Base-by-base conservation (phyloP, 2,888 invertebrate genomes). In the Latrodectus elegans region DNA sequence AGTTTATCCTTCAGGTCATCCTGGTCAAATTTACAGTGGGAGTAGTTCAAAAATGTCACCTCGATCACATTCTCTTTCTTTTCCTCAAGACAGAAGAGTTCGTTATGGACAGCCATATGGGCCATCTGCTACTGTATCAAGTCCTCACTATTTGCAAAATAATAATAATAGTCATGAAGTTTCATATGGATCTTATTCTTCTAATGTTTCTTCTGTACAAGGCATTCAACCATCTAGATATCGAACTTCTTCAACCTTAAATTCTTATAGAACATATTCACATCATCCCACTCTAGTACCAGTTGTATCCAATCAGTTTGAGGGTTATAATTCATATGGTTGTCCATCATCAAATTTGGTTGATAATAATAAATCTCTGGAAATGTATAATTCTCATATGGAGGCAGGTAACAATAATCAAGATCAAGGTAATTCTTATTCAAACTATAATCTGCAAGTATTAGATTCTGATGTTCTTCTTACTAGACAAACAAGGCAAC, bases 351-450 rank as follows among this genome's bases (percentile, higher is more conserved):
- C 55, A n/a, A 70, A 80, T 49, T 12, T 82, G 11, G 77, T 68
- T 22, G 82, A 88, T 74, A 77, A 83, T 17, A 88, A 78, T 64
- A 78, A 73, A 26, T 49, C 87, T 11, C 64, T 78, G 12, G 78
- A 88, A 14, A 68, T 88, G 64, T 88, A 77, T 52, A 88, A 83
- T 64, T 65, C 78, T 22, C 74, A 74, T 60, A 64, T 88, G 22
- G 87, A 88, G 55, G 70, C 78, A 15, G 77, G 81, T 26, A 67
- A 17, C 9, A 67, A 82, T 73, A 70, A 74, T 71, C 79, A 68
- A 22, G 75, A 80, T 26, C 15, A 53, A 14, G 14, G 26, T 10
- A 75, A 38, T 22, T 65, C 81, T 17, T 75, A 76, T n/a, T n/a
- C 73, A 9, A 76, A 72, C 17, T 86, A 79, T 83, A 64, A 78